Base-by-base conservation (phyloP, 2,888 invertebrate species). In the Drosophila affinis region DNA sequence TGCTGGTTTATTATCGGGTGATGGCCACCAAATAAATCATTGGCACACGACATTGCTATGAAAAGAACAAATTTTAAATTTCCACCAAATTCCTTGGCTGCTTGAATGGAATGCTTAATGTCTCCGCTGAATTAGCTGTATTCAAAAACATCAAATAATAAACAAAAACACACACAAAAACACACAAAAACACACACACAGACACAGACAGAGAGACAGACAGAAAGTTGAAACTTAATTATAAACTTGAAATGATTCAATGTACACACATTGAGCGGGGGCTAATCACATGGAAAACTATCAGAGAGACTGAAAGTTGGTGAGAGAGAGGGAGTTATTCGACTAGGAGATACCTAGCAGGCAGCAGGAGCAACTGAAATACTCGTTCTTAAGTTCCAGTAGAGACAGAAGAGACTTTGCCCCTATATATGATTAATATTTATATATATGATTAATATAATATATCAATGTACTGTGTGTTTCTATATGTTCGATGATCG, bases 241-340 rank as follows among this genome's bases (percentile, higher is more conserved):
- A 70, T 49, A 54, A 64, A 48, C 54, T 54, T 54, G 14, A 24
- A 64, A 39, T 39, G 6, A 5, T 39, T n/a, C 39, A 63, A 39
- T 56, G 52, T 12, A 47, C 21, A 21, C 21, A 21, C 21, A 21
- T 21, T 39, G 24, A 32, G 49, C 63, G 48, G 45, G 24, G 68
- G 59, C 57, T 63, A 76, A 74, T 81, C 58, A 53, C 48, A 65
- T 62, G 29, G 21, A 62, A 47, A 64, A n/a, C n/a, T 7, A n/a
- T 3, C 6, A 14, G 14, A 1, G 39, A 39, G 14, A 39, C n/a
- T n/a, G 5, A 14, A 12, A 14, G 17, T 24, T 24, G 3, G 21
- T n/a, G n/a, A n/a, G n/a, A n/a, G n/a, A n/a, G n/a, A n/a, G n/a
- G n/a, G n/a, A n/a, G n/a, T n/a, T n/a, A n/a, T n/a, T n/a, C n/a